Evolutionary conservation across 2,888 invertebrate genomes (phyloP).

Genomic region (Athripsodes cinereus): DNA sequence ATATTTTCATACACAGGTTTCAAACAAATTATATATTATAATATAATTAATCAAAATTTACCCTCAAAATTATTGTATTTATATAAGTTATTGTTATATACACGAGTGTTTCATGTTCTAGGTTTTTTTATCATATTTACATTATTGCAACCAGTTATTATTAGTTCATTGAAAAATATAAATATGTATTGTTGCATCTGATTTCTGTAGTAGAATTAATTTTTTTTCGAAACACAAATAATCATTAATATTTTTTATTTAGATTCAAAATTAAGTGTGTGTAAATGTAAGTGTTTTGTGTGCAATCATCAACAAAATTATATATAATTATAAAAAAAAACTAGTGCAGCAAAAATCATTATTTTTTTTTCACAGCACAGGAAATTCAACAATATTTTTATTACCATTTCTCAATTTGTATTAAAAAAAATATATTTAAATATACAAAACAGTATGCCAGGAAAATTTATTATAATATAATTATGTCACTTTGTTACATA

Average conservation of each 20-base stretch:
- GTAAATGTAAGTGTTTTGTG: neutral
- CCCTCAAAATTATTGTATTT: neutral
- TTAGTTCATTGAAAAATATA: slow-evolving; percentile 3
- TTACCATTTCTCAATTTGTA: too few relatives aligned
- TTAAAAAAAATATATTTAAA: too few relatives aligned
- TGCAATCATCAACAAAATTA: too few relatives aligned
- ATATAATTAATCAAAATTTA: neutral
- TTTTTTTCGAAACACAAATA: neutral
- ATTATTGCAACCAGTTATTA: slow-evolving; percentile 14
- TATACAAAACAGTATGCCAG: slow-evolving; percentile 10
- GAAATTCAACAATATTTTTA: too few relatives aligned
- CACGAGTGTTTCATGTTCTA: slow-evolving; percentile 16
- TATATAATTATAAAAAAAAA: too few relatives aligned
- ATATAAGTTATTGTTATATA: neutral
- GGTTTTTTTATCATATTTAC: slow-evolving; percentile 2
- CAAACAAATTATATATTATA: neutral
- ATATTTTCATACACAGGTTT: slow-evolving; percentile 4
- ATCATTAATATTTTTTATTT: neutral
- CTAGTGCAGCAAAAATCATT: too few relatives aligned
- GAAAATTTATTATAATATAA: slow-evolving; percentile 3
- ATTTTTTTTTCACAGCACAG: too few relatives aligned
- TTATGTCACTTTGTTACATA: neutral
- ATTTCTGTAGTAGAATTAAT: slow-evolving; percentile 4
- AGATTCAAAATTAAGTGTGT: neutral
- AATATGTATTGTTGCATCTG: slow-evolving; percentile 15